These are phyloP conservation scores for Tetramorium bicarinatum DNA, from an alignment of 2,888 invertebrate genomes.

Conservation along the genomic window DNA sequence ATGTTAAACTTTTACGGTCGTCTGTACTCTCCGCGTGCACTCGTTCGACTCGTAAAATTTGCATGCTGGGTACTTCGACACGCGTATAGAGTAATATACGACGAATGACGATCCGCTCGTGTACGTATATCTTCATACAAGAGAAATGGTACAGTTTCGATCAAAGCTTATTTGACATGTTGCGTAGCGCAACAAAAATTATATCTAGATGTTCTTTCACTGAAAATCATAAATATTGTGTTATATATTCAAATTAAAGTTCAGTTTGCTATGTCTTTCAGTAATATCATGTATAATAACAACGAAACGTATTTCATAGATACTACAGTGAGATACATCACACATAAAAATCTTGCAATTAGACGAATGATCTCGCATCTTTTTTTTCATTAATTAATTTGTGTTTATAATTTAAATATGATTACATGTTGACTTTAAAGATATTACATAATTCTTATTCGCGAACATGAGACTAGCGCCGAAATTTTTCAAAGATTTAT, in stretches of 20 bases:
- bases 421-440: slow-evolving; percentile 35
- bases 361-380: neutral
- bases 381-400: neutral
- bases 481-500: slow-evolving; percentile 48
- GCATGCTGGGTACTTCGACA: slow-evolving; percentile 40
- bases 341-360: neutral
- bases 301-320: slow-evolving; percentile 4
- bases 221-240: slow-evolving; percentile 1
- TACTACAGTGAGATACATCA: neutral
- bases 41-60: slow-evolving; percentile 54
- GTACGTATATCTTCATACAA: slow-evolving; percentile 3
- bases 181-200: neutral
- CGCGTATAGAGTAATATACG: slow-evolving; percentile 40
- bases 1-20: slow-evolving; percentile 50
- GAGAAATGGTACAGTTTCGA: slow-evolving; percentile 25
- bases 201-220: neutral
- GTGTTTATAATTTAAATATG: neutral
- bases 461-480: slow-evolving; percentile 41
- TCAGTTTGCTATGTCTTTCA: neutral
- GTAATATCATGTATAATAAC: neutral
- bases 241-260: slow-evolving; percentile 22
- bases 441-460: slow-evolving; percentile 58
- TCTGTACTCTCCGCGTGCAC: slow-evolving; percentile 14
- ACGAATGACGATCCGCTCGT: slow-evolving; percentile 23
- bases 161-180: slow-evolving; percentile 33